Base-by-base conservation (phyloP, 2,113 vertebrate genomes). In the Neofelis nebulosa region DNA sequence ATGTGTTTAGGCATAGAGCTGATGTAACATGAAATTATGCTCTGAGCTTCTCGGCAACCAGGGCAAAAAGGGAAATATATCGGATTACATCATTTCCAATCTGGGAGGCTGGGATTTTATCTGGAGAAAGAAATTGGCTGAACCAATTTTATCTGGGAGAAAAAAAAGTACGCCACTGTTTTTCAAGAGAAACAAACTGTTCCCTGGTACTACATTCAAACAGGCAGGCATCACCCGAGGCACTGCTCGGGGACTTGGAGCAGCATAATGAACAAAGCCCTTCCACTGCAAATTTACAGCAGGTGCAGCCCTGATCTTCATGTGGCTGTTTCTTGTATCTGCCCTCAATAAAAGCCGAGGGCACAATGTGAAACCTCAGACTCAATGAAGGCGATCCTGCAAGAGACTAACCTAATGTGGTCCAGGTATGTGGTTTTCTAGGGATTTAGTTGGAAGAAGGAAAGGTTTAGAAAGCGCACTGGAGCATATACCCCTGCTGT, bases 291-390 rank as follows among this genome's bases (percentile, higher is more conserved):
- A 68, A 94, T 97, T 97, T 96, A 89, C 14, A 74, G 61, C 80
- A 94, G 76, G 80, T 5, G 57, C 84, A 65, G 65, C 65, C 15
- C 31, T 66, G 88, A 84, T 71, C 65, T 88, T 91, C 97, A 52
- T 61, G 94, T 16, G 52, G 86, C 45, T 36, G 11, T 88, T 92
- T 94, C 90, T 94, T 45, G 74, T 89, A 73, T 94, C 71, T 74
- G 80, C 96, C 79, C 96, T 97, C 92, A 94, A 80, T 92, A 98
- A 97, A 95, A 95, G 93, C 96, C 0, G 25, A 97, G 93, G 76
- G 74, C 88, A 87, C 76, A 5, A 3, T 55, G 68, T 65, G 76
- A 84, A 97, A 96, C 63, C 91, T 95, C 80, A 57, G 80, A 93
- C 50, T 90, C 96, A 71, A 21, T 61, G 96, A 95, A 90, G 87